Conservation (phyloP, 1,140 invertebrate genomes). For the Trachelipus rathkii region DNA sequence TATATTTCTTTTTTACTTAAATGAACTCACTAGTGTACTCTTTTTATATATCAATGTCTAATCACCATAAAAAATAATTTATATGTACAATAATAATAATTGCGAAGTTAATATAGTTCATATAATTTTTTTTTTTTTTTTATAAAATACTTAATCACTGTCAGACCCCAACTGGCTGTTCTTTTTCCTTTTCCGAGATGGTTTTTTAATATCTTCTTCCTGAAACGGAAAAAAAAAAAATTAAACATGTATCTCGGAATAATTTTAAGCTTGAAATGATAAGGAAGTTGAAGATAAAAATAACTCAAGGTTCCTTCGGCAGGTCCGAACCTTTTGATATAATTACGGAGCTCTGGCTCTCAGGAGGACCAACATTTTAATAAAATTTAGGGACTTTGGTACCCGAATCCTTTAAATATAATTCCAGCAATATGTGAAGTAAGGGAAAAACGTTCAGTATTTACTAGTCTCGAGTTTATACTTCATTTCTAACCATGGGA, state of each 20-base stretch:
- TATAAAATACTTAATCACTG: constrained; percentile 63
- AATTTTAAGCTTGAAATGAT: not conserved
- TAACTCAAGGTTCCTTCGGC: not conserved
- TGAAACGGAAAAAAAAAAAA: constrained; percentile 44
- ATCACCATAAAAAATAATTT: too few relatives aligned
- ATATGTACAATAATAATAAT: not conserved
- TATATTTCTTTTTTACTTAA: too few relatives aligned
- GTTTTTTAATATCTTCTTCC: constrained; percentile 50
- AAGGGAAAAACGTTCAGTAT: not conserved
- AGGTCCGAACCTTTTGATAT: not conserved
- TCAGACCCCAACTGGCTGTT: constrained; percentile 67
- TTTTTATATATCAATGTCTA: too few relatives aligned
- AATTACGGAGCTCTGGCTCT: not conserved
- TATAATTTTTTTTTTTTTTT: not conserved
- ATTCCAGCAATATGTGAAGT: not conserved
- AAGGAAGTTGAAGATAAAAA: not conserved
- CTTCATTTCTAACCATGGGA: too few relatives aligned
- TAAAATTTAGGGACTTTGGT: too few relatives aligned
- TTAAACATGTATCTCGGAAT: constrained; percentile 16
- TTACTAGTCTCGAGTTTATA: not conserved
- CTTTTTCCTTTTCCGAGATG: constrained; percentile 81
- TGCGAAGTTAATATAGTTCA: constrained; percentile 1
- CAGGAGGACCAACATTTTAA: too few relatives aligned
- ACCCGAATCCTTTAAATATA: too few relatives aligned
- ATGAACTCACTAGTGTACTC: too few relatives aligned